Conservation (phyloP, 2,888 invertebrate species). For the Plutella xylostella region DNA sequence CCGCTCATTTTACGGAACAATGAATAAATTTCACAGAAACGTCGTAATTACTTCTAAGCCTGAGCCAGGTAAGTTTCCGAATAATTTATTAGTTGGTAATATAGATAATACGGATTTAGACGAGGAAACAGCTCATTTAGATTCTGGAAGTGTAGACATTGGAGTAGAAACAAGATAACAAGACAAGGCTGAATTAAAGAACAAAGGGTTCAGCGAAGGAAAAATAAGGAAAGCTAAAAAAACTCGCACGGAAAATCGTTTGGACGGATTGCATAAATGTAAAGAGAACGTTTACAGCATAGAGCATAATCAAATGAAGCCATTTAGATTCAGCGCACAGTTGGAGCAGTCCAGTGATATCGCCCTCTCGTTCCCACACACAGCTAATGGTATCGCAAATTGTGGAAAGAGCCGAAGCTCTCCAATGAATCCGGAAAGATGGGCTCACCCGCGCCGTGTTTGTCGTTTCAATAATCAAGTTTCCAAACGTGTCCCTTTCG, state of each 20-base stretch:
- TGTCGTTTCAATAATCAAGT: too few relatives aligned
- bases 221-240: too few relatives aligned
- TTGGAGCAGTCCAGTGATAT: slow-evolving; percentile 33
- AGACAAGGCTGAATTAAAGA: too few relatives aligned
- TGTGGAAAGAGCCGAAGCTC: slow-evolving; percentile 39
- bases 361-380: slow-evolving; percentile 42
- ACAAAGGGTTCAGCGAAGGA: too few relatives aligned
- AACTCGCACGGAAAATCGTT: slow-evolving; percentile 25
- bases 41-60: slow-evolving; percentile 6
- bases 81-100: too few relatives aligned
- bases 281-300: slow-evolving; percentile 42
- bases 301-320: slow-evolving; percentile 62
- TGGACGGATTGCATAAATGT: slow-evolving; percentile 50
- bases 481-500: too few relatives aligned
- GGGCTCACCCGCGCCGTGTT: too few relatives aligned
- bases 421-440: slow-evolving; percentile 38
- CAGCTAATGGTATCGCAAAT: slow-evolving; percentile 58
- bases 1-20: slow-evolving; percentile 7
- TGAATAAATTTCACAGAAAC: slow-evolving; percentile 7
- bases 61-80: neutral
- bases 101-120: too few relatives aligned
- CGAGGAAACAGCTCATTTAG: too few relatives aligned
- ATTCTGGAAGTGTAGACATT: too few relatives aligned
- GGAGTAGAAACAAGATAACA: too few relatives aligned
- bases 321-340: slow-evolving; percentile 57